Evolutionary conservation across 2,888 invertebrate genomes (phyloP), one percentile per base, ranked within the genome.

Genomic region (Drosophila dives): DNA sequence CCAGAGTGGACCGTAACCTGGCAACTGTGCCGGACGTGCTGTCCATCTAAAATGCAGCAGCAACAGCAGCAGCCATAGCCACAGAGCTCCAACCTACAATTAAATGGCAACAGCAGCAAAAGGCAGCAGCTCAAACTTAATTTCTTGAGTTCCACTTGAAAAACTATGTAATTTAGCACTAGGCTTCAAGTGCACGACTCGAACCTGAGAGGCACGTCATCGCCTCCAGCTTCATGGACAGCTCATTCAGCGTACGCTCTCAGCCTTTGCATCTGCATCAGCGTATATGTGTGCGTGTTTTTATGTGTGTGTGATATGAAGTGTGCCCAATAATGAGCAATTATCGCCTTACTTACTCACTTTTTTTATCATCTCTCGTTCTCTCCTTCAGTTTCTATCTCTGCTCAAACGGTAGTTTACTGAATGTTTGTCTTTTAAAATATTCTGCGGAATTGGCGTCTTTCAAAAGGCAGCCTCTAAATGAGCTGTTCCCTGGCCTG

Each of bases 241-340:
- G 80, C 85, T 84, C 89, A 89, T 87, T 86, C 85, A 80, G 80
- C 63, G 59, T 61, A 51, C 48, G 40, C 58, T 58, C 63, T 56
- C 40, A 33, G 49, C 65, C 29, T n/a, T 48, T 50, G 26, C 64
- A 54, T 78, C 83, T 87, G 75, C 76, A 72, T 73, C 81, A 72
- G 75, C 75, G 56, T 20, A 5, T 23, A 12, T 75, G 58, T 81
- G 81, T 90, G 91, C 11, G 54, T 48, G 26, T n/a, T 4, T 51
- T n/a, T 72, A 54, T 32, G n/a, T 20, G 29, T 75, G 56, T 81
- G 83, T 87, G 91, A 89, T 89, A 88, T 92, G 91, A 92, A 92
- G 91, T 92, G 92, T 91, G 91, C 91, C 91, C 91, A 88, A 90
- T 92, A 92, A 91, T 91, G 91, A 92, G 90, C 90, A 91, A 92